Evolutionary conservation across 2,888 invertebrate species (phyloP), one percentile per base, ranked within the genome.

Genomic region (Tetragonisca angustula): DNA sequence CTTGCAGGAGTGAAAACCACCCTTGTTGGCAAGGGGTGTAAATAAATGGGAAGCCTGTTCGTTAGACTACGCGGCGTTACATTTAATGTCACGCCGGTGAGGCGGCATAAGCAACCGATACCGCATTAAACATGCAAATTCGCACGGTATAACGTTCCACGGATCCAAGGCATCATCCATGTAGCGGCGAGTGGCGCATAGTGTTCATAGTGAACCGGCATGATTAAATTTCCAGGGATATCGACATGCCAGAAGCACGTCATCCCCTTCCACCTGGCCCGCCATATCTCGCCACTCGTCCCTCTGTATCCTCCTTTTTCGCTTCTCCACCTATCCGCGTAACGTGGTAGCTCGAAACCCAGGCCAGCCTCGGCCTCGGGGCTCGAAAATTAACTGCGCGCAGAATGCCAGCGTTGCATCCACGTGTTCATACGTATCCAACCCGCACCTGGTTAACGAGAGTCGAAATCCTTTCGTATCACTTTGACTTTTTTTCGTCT

Each of bases 171-270:
- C 81, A 79, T 84, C 84, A 90, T 90, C 83, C 79, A 84, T 90
- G 82, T 76, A 87, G 80, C 84, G 79, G 74, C 85, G 84, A 85
- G 89, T 76, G 81, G 86, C 68, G 86, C 84, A 81, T 83, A 88
- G 83, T 85, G 87, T 88, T 90, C 90, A 83, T 89, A 90, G 90
- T 88, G 87, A 85, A 87, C 89, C 86, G 88, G 88, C 89, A 91
- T 91, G 92, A 93, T 93, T 93, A 92, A 91, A 92, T 93, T 93
- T 92, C 90, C 89, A 90, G 86, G 87, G 89, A 91, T 93, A 93
- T 93, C 91, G 93, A 93, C 92, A 90, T 92, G 89, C 89, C 90
- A 87, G 88, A 82, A 91, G 89, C 89, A 86, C 91, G 90, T 91
- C 89, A 92, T 67, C 82, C 83, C 87, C 83, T 79, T 76, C 77